Evolutionary conservation across 2,113 vertebrate species (phyloP).

Genomic region (Penelope pileata): DNA sequence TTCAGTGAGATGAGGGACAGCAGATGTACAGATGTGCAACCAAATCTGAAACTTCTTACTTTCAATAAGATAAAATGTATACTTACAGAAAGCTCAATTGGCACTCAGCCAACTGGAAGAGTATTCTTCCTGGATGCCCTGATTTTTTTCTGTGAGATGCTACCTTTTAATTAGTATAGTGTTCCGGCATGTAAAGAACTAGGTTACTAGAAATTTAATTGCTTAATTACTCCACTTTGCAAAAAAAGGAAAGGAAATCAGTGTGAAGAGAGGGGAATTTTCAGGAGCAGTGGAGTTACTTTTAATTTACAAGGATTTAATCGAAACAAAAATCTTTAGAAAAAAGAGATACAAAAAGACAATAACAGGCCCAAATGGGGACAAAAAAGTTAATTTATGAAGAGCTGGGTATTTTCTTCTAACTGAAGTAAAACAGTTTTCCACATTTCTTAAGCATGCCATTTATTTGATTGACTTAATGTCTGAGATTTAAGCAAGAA

Average conservation of each 20-base stretch:
- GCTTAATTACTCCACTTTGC: not conserved
- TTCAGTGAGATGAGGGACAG: not conserved
- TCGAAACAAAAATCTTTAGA: not conserved
- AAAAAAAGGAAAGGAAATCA: not conserved
- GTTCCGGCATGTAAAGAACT: not conserved
- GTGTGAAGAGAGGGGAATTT: not conserved
- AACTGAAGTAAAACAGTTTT: not conserved
- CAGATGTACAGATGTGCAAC: not conserved
- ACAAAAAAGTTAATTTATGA: not conserved
- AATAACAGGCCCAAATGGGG: not conserved
- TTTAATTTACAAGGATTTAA: not conserved
- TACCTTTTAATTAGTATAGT: not conserved
- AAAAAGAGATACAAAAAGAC: not conserved
- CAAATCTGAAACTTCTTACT: not conserved
- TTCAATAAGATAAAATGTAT: not conserved
- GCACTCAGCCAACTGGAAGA: not conserved
- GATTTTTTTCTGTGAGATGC: not conserved
- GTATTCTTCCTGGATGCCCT: not conserved
- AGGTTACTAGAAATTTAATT: not conserved
- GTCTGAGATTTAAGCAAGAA: not conserved
- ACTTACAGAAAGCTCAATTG: not conserved
- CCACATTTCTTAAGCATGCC: rapidly evolving
- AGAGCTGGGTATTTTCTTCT: not conserved
- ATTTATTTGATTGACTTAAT: not conserved
- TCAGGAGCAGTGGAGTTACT: not conserved